Base-by-base conservation (phyloP, 1,140 invertebrate genomes). In the Lordiphosa stackelbergi region DNA sequence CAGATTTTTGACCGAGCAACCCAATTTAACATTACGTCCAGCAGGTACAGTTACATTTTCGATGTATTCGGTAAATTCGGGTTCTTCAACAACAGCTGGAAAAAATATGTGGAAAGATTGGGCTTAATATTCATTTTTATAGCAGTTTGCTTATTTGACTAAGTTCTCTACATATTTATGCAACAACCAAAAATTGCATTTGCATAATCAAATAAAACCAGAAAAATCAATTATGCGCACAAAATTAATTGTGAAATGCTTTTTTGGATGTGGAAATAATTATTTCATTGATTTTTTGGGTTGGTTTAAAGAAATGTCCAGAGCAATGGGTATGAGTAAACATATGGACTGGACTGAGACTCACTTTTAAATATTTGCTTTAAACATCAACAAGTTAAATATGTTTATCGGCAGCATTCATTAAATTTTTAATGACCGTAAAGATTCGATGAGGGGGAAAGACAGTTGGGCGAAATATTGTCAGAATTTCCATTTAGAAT, bases 1-100 rank as follows among this genome's bases (percentile, higher is more conserved):
- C 13, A 97, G 91, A 88, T 97, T 95, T 85, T 95, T 96, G 40
- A 97, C 95, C 7, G 94, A 94, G 88, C 96, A 97, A 6, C 95
- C 93, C 64, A 97, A 90, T 84, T 94, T 95, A 40, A 96, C 94
- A 79, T 93, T 95, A 56, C 96, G 90, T 58, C 95, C 95, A 47
- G 95, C 94, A 61, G 94, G 92, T 69, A 92, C 91, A 55, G 92
- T 93, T 73, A 92, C 90, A 85, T 93, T 93, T 88, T 92, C 91
- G 71, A 93, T 93, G 58, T 92, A 90, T 84, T 93, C 91, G 24
- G 91, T 92, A 88, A 93, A 93, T 88, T 92, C 91, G 51, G 91
- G 92, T 83, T 92, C 92, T 83, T 92, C 91, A 57, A 87, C 85
- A 60, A 92, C 88, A 65, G 89, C 92, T 93, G 88, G n/a, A 91